phyloP scores from a whole-genome alignment of 2,888 invertebrate species.

The Calliscelio sp. region DNA sequence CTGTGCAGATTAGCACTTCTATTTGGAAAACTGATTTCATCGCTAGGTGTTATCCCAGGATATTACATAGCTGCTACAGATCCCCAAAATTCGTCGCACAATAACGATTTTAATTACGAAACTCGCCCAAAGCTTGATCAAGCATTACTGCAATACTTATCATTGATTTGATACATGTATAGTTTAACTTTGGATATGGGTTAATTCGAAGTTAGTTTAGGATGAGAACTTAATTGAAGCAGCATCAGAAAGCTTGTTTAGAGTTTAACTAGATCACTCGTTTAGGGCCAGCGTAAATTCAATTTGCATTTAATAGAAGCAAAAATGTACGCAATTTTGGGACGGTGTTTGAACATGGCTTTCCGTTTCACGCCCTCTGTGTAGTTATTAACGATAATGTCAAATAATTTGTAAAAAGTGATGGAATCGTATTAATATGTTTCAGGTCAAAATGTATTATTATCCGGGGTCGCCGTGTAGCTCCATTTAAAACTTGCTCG shows the following conservation, averaged over 20 bases:
- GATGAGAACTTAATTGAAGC: conserved; percentile 65
- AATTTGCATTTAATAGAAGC: conserved; percentile 50
- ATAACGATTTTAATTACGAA: conserved; percentile 37
- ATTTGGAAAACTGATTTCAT: conserved; percentile 55
- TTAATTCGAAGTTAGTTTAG: conserved; percentile 63
- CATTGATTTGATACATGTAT: conserved; percentile 37
- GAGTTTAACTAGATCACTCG: conserved; percentile 64
- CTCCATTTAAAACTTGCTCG: conserved; percentile 46
- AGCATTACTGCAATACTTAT: conserved; percentile 48
- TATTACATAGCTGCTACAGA: conserved; percentile 12
- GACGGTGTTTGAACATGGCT: not conserved
- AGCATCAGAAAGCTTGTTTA: conserved; percentile 65
- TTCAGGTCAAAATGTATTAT: conserved; percentile 10
- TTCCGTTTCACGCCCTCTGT: not conserved
- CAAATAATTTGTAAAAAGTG: conserved; percentile 23
- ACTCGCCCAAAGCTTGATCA: conserved; percentile 42
- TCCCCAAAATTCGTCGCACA: not conserved
- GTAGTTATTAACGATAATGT: conserved; percentile 35
- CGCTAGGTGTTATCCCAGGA: conserved; percentile 35
- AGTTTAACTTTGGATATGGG: conserved; percentile 52
- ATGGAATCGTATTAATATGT: conserved; percentile 34
- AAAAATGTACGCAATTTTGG: not conserved
- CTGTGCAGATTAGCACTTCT: conserved; percentile 31
- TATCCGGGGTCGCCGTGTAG: not conserved
- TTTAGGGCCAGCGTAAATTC: conserved; percentile 42